phyloP scores from a whole-genome alignment of 2,113 vertebrate species.

The Cyphomyrus discorhynchus region DNA sequence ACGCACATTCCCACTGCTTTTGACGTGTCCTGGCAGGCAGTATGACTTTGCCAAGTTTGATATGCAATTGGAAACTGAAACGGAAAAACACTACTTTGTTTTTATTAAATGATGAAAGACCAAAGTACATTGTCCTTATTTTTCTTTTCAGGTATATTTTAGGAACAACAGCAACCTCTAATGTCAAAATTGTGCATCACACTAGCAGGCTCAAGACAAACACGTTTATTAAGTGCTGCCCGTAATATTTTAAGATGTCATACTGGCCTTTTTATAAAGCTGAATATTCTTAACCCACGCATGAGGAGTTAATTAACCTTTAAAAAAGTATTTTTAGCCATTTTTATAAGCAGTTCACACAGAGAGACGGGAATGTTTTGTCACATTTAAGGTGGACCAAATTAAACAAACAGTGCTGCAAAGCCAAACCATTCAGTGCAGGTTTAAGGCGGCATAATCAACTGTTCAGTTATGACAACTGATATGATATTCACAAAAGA shows the following conservation, averaged over 20 bases:
- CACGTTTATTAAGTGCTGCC: background rate
- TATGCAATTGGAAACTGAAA: background rate
- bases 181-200: constrained; percentile 22
- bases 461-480: background rate
- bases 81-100: background rate
- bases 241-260: background rate
- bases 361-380: background rate
- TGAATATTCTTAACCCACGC: background rate
- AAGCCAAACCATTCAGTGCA: background rate
- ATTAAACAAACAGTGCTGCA: background rate
- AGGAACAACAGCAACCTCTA: constrained; percentile 52
- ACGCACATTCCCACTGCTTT: background rate
- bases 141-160: constrained; percentile 17
- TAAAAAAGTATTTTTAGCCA: background rate
- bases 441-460: background rate
- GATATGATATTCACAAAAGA: too few relatives aligned
- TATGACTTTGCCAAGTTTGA: background rate
- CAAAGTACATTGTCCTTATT: background rate
- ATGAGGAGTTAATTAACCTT: background rate
- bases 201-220: background rate
- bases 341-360: background rate
- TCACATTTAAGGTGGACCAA: background rate
- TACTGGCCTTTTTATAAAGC: background rate
- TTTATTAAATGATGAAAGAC: background rate
- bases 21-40: background rate